phyloP scores from a whole-genome alignment of 2,888 invertebrate species.

The Vesta saturnalis region DNA sequence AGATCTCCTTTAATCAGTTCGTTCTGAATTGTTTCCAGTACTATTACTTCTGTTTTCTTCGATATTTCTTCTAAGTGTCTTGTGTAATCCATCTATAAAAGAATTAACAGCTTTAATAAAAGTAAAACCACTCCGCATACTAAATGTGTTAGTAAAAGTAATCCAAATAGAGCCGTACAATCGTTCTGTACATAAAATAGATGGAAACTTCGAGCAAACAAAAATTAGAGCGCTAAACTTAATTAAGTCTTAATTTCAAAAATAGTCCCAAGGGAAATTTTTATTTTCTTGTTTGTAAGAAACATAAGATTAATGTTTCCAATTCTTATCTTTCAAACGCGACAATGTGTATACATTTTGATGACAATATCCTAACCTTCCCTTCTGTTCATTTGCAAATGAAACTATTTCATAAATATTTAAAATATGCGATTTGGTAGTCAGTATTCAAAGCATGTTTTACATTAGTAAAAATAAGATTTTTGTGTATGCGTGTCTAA shows the following conservation, averaged over 20 bases:
- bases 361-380: too few species aligned
- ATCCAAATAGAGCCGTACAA: neutral
- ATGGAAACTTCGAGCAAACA: neutral
- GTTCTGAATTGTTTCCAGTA: constrained; percentile 65
- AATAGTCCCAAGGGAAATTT: neutral
- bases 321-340: neutral
- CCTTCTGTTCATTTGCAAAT: too few species aligned
- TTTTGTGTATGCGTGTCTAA: too few species aligned
- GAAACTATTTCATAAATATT: too few species aligned
- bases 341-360: neutral
- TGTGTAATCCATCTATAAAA: constrained; percentile 71
- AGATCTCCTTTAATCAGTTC: constrained; percentile 58
- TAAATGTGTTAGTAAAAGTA: neutral
- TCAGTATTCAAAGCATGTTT: too few species aligned
- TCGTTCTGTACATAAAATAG: neutral
- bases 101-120: neutral
- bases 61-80: constrained; percentile 78
- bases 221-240: neutral
- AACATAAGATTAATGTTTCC: neutral
- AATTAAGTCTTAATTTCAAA: constrained; percentile 9
- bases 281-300: neutral
- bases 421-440: too few species aligned
- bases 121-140: neutral
- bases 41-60: constrained; percentile 66
- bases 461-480: too few species aligned